Evolutionary conservation across 1,140 invertebrate species (phyloP), one percentile per base, ranked within the genome.

Genomic region (Galleria mellonella): DNA sequence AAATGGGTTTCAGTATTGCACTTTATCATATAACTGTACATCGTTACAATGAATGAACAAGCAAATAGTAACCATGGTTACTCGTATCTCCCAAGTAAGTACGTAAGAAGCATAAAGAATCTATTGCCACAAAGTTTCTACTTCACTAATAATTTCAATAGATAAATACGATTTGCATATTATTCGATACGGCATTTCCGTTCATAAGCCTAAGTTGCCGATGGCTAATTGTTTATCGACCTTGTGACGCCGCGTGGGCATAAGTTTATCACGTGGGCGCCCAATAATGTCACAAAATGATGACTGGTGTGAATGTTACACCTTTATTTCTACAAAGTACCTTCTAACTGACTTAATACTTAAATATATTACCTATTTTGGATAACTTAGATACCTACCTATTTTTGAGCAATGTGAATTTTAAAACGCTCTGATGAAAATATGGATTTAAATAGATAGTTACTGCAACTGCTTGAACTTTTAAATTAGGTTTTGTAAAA

Each of bases 131-230:
- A 23, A 6, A 23, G 31, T 47, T n/a, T n/a, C n/a, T n/a, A n/a
- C n/a, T n/a, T n/a, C n/a, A 47, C 48, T 48, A 31, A 38, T 10
- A 17, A 29, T 33, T 27, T 56, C 6, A 23, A 23, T n/a, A n/a
- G n/a, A n/a, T n/a, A n/a, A 66, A 67, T 68, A 41, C 32, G 37
- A 77, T 83, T 84, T 75, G 73, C 76, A 83, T 84, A 75, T n/a
- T n/a, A n/a, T 74, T 71, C 62, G 65, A 72, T 69, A 67, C 69
- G 72, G 68, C 67, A 68, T 83, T 83, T 85, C 81, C 81, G 78
- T 61, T 78, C 45, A 36, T 38, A 62, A 55, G 43, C 31, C 49
- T 33, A 32, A 49, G 47, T 51, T 60, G 51, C 55, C 44, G 43
- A 57, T 47, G 57, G 51, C 58, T 72, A 67, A 79, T 70, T 76